A percentile compares a stretch with the other conserved stretches of the same genome.
Conservation (phyloP, 1,140 invertebrate species). For the Drosophila athabasca region DNA sequence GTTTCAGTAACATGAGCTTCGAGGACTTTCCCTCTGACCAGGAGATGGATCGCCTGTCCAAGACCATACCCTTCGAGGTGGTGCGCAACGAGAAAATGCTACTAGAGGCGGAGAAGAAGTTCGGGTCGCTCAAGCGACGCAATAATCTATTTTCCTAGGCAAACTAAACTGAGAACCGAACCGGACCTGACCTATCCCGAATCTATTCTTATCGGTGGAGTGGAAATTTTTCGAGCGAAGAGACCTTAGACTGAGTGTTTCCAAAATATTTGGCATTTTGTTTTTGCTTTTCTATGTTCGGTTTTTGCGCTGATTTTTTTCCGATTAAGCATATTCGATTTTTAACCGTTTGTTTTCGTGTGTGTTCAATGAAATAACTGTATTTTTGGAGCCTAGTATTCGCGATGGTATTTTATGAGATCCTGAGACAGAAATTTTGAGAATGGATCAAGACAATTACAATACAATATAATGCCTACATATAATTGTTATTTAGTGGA, state of each 20-base stretch:
- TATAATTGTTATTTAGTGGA: conserved; percentile 72
- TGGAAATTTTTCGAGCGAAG: conserved; percentile 14
- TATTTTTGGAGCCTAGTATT: conserved; percentile 74
- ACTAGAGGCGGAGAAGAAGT: conserved; percentile 86
- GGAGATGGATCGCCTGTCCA: conserved; percentile 75
- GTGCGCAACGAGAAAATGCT: conserved; percentile 85
- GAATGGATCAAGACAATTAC: conserved; percentile 25
- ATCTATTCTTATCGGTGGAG: too few relatives aligned
- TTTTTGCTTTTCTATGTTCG: conserved; percentile 36
- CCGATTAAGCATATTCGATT: not conserved
- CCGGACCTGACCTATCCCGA: too few relatives aligned
- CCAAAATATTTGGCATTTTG: conserved; percentile 45
- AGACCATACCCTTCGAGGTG: conserved; percentile 87
- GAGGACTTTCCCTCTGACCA: conserved; percentile 91
- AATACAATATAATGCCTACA: conserved; percentile 31
- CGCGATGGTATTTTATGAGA: conserved; percentile 12
- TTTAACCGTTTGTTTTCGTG: not conserved
- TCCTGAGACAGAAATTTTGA: too few relatives aligned
- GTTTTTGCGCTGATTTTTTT: conserved; percentile 1
- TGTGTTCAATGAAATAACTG: conserved; percentile 30
- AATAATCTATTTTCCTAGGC: conserved; percentile 88
- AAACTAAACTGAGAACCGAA: not conserved
- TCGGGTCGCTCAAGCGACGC: conserved; percentile 87
- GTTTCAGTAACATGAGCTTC: conserved; percentile 92
- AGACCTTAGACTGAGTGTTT: conserved; percentile 63